These are phyloP conservation scores for Himalopsyche anomala DNA, from an alignment of 2,888 invertebrate genomes.

Conservation along the genomic window DNA sequence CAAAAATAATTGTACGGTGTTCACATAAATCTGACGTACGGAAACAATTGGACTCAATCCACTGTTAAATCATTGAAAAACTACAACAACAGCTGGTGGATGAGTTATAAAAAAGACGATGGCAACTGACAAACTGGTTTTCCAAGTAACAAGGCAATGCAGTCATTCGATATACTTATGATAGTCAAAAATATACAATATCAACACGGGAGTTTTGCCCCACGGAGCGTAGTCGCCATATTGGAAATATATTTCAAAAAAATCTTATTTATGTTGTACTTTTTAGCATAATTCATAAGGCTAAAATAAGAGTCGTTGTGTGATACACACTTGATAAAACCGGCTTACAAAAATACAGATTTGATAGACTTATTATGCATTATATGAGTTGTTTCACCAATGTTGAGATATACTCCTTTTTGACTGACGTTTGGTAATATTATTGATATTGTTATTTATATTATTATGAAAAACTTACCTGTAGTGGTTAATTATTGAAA, in stretches of 20 bases:
- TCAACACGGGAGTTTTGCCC: slow-evolving; percentile 49
- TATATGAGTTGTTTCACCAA: not conserved
- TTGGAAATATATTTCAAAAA: slow-evolving; percentile 54
- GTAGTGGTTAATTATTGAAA: not conserved
- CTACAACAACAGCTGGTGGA: slow-evolving; percentile 27
- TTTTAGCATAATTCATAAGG: not conserved
- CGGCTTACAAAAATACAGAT: not conserved
- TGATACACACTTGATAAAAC: not conserved
- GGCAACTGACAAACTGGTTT: slow-evolving; percentile 19
- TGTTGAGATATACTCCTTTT: not conserved
- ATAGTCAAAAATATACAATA: slow-evolving; percentile 53
- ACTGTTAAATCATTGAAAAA: not conserved
- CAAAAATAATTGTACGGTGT: not conserved
- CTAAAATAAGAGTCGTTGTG: not conserved
- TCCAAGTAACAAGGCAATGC: not conserved
- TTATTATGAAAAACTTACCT: not conserved
- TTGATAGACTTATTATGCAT: not conserved
- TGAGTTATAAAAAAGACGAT: slow-evolving; percentile 32
- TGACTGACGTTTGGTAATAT: slow-evolving; percentile 34
- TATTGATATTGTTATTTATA: slow-evolving; percentile 37
- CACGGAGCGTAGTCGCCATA: slow-evolving; percentile 57
- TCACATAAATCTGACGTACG: slow-evolving; percentile 7
- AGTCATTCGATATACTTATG: not conserved
- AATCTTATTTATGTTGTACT: slow-evolving; percentile 47
- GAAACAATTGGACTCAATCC: not conserved